These are phyloP conservation scores for Ophthalmolycus amberensis DNA, from an alignment of 2,113 vertebrate species.

Conservation along the genomic window DNA sequence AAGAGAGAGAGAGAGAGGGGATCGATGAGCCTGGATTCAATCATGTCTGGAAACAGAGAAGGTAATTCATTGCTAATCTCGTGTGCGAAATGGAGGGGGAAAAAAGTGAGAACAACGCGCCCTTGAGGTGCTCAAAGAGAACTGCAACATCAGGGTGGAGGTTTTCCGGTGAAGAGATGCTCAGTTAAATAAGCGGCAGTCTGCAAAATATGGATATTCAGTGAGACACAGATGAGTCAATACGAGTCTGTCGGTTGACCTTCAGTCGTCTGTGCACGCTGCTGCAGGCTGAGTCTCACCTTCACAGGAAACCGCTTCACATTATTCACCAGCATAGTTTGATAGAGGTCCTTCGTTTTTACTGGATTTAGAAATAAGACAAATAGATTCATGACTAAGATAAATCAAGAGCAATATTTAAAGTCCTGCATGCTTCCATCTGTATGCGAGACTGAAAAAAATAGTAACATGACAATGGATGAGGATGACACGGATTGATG, in stretches of 20 bases:
- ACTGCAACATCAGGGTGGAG: constrained; percentile 63
- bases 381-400: constrained; percentile 53
- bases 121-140: constrained; percentile 71
- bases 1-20: not conserved
- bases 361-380: constrained; percentile 45
- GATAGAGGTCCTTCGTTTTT: constrained; percentile 29
- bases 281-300: constrained; percentile 19
- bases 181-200: not conserved
- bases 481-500: constrained; percentile 40
- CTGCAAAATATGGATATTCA: constrained; percentile 20
- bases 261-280: constrained; percentile 26
- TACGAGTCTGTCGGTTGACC: constrained; percentile 50
- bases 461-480: constrained; percentile 46
- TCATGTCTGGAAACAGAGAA: constrained; percentile 77
- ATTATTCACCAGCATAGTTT: constrained; percentile 40
- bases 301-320: constrained; percentile 30
- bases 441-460: constrained; percentile 28
- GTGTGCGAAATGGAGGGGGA: constrained; percentile 49
- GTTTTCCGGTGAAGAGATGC: not conserved
- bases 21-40: constrained; percentile 81
- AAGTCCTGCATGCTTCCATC: not conserved
- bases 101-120: constrained; percentile 80
- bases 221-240: constrained; percentile 29
- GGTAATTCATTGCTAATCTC: constrained; percentile 81
- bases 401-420: constrained; percentile 25